Evolutionary conservation across 2,113 vertebrate species (phyloP), one percentile per base, ranked within the genome.

Genomic region (Cygnus buccinator): DNA sequence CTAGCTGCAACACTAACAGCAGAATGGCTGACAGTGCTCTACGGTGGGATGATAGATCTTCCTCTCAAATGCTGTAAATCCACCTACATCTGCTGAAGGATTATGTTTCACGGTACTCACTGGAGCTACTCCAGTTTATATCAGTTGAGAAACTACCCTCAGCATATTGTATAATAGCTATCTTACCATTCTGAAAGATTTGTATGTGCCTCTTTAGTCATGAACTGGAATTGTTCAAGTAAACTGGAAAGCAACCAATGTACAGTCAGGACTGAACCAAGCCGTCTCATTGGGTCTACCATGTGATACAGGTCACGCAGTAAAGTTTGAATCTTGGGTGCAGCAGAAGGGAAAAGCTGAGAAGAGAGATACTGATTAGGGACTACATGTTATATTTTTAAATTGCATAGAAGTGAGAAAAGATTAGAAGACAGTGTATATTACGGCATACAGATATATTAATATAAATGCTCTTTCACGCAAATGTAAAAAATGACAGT

Each of bases 281-380:
- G 85, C 8, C 20, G 91, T 61, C 76, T 78, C 65, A 77, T 89
- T 31, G 94, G 96, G 84, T 97, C 97, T 72, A 92, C 91, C 75
- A 71, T 96, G 52, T 84, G 95, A 91, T 97, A 95, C 90, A 98
- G 85, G 81, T 98, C 90, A 4, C 2, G 83, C 62, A 98, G 95
- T 76, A 98, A 90, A 89, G 52, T 95, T 48, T 95, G 95, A 57
- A 96, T 93, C 63, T 94, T 81, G 48, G 97, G 97, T 91, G 95
- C 52, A 52, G 88, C 46, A 61, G 97, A 97, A 57, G 99, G 99
- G 91, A 97, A 98, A 74, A 99, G 97, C 99, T 99, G 96, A 95
- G 73, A 97, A 97, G 72, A 90, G 92, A 97, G 63, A 94, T 3
- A 84, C 3, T 61, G 43, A 93, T 91, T 89, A 84, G 57, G 79